These are phyloP conservation scores for Zhuqinia jingwanae DNA, from an alignment of 2,888 invertebrate species.

Conservation along the genomic window DNA sequence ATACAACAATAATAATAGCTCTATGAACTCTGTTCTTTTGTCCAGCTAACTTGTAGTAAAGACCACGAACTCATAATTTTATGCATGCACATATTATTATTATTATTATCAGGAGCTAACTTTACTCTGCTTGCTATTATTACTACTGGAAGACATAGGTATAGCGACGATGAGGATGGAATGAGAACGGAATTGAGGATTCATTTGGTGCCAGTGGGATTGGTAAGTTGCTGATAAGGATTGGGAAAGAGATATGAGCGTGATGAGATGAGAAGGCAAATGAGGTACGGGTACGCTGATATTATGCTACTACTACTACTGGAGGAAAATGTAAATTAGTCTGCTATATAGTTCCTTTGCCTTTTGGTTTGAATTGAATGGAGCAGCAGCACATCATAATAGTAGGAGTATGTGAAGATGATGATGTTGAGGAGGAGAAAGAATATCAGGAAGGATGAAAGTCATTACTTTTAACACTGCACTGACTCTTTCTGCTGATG, in stretches of 20 bases:
- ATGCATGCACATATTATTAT: slow-evolving; percentile 37
- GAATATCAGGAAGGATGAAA: slow-evolving; percentile 55
- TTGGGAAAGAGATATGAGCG: slow-evolving; percentile 53
- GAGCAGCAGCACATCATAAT: not conserved
- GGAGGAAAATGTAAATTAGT: not conserved
- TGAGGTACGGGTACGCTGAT: not conserved
- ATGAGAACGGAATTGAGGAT: slow-evolving; percentile 46
- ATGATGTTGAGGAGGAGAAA: slow-evolving; percentile 23
- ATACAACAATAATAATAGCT: no score
- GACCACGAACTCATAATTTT: slow-evolving; percentile 39
- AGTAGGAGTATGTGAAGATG: not conserved
- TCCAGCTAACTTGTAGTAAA: not conserved
- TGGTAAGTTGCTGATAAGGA: slow-evolving; percentile 62
- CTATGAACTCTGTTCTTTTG: not conserved
- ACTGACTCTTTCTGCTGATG: slow-evolving; percentile 4
- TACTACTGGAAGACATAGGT: not conserved
- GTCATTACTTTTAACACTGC: slow-evolving; percentile 57
- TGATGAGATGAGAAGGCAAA: slow-evolving; percentile 35
- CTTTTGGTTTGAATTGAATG: not conserved
- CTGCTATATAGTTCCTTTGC: no score
- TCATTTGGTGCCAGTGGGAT: slow-evolving; percentile 65
- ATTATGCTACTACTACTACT: not conserved
- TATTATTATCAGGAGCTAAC: slow-evolving; percentile 24
- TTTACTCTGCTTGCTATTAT: not conserved
- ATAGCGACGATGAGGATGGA: not conserved